A percentile compares a stretch with the other conserved stretches of the same genome.
phyloP scores from a whole-genome alignment of 2,888 invertebrate species.

The Tenthredo scrophulariae region DNA sequence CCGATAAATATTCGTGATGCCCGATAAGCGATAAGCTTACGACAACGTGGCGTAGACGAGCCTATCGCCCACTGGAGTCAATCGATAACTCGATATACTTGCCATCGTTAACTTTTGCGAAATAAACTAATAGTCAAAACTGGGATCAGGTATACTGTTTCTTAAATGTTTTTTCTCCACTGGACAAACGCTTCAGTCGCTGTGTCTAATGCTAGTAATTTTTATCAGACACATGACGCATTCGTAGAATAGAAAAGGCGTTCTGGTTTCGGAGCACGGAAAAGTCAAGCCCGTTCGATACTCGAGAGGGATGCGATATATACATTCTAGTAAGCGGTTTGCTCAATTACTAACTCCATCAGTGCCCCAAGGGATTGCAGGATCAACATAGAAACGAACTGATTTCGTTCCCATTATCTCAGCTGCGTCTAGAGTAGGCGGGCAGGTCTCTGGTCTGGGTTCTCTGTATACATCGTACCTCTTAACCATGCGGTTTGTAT shows the following conservation, averaged over 20 bases:
- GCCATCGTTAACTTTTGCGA: neutral
- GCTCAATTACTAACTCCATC: slow-evolving; percentile 72
- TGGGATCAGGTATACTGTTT: neutral
- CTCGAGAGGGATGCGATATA: neutral
- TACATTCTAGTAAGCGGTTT: slow-evolving; percentile 36
- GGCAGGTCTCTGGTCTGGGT: slow-evolving; percentile 58
- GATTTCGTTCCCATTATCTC: slow-evolving; percentile 78
- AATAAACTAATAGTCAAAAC: neutral
- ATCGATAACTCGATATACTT: slow-evolving; percentile 11
- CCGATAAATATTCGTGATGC: slow-evolving; percentile 30
- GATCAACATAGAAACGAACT: slow-evolving; percentile 79
- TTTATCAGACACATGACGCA: neutral
- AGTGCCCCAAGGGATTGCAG: slow-evolving; percentile 67
- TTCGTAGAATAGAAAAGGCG: neutral
- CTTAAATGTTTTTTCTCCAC: neutral
- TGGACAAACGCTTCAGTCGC: neutral
- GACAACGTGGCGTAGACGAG: neutral
- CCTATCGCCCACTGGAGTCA: neutral
- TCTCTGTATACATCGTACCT: slow-evolving; percentile 10
- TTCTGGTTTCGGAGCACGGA: neutral
- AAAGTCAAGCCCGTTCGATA: slow-evolving; percentile 20
- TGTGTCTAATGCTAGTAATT: neutral
- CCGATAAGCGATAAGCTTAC: slow-evolving; percentile 28
- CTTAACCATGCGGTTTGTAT: slow-evolving; percentile 52
- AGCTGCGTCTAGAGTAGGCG: slow-evolving; percentile 57